A percentile compares a stretch with the other conserved stretches of the same genome.
Evolutionary conservation across 2,113 vertebrate genomes (phyloP).

Genomic region (Callochromis pleurospilus): DNA sequence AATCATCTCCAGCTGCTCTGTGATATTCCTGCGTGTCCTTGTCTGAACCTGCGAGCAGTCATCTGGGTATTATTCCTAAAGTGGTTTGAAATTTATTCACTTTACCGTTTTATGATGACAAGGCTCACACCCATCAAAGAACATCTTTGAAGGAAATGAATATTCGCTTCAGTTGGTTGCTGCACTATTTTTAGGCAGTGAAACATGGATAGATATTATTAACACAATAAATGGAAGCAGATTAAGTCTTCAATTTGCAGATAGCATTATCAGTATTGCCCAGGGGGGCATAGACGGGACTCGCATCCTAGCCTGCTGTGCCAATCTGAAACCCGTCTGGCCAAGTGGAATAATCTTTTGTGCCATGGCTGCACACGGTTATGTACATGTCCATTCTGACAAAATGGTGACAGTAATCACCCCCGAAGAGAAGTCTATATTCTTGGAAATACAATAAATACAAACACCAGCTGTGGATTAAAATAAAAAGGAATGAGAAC

Average conservation of each 20-base stretch:
- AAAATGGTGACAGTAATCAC: neutral
- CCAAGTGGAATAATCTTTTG: constrained; percentile 56
- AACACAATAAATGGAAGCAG: constrained; percentile 26
- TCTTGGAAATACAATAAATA: neutral
- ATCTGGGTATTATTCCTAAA: neutral
- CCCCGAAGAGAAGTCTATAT: neutral
- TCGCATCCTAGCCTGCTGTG: constrained; percentile 31
- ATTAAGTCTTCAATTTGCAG: constrained; percentile 47
- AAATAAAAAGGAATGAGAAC: neutral
- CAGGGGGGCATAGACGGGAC: constrained; percentile 9
- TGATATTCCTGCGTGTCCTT: constrained; percentile 12
- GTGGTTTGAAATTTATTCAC: constrained; percentile 4
- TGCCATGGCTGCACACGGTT: constrained; percentile 10
- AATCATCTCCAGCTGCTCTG: constrained; percentile 21
- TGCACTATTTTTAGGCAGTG: constrained; percentile 33
- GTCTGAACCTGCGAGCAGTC: constrained; percentile 14
- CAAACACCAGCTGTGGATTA: neutral
- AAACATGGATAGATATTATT: constrained; percentile 20
- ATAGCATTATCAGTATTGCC: constrained; percentile 45
- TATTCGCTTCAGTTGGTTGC: neutral
- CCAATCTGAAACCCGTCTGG: constrained; percentile 47
- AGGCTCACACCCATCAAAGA: constrained; percentile 5
- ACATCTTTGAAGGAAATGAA: neutral
- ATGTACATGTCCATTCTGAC: neutral
- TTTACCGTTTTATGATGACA: neutral